A percentile compares a stretch with the other conserved stretches of the same genome.
phyloP scores from a whole-genome alignment of 1,140 invertebrate genomes.

The Drosophila erecta region DNA sequence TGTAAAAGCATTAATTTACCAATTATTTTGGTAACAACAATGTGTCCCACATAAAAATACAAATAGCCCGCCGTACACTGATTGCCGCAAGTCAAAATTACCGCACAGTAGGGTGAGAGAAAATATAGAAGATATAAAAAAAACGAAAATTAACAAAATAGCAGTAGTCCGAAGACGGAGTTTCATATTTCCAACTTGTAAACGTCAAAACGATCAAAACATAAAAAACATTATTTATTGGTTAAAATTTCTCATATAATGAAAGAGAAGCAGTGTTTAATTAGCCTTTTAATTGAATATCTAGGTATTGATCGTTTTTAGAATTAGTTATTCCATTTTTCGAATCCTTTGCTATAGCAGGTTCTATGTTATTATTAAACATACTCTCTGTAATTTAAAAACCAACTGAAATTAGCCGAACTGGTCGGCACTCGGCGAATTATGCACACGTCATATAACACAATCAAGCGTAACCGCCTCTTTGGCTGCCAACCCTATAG shows the following conservation, averaged over 20 bases:
- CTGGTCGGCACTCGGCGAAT: slow-evolving; percentile 29
- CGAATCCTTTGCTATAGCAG: background rate
- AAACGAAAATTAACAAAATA: no score
- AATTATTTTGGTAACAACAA: background rate
- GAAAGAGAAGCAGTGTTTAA: no score
- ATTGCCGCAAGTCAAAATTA: background rate
- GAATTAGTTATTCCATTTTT: background rate
- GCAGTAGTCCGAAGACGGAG: no score
- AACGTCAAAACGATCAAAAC: no score
- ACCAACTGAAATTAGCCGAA: slow-evolving; percentile 1
- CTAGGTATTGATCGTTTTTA: no score
- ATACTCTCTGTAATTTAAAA: background rate
- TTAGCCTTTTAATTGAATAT: no score
- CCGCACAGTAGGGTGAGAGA: background rate
- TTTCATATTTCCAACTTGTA: no score
- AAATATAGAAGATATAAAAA: background rate
- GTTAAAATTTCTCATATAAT: no score
- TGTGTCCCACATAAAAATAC: background rate
- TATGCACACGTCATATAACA: slow-evolving; percentile 77
- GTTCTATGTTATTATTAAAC: background rate
- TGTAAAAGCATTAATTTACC: background rate
- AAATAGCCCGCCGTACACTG: slow-evolving; percentile 33
- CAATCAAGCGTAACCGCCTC: slow-evolving; percentile 80
- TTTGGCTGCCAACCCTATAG: slow-evolving; percentile 47
- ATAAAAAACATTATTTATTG: no score